Conservation (phyloP, 2,888 invertebrate species). For the Oxyteleia sp. region DNA sequence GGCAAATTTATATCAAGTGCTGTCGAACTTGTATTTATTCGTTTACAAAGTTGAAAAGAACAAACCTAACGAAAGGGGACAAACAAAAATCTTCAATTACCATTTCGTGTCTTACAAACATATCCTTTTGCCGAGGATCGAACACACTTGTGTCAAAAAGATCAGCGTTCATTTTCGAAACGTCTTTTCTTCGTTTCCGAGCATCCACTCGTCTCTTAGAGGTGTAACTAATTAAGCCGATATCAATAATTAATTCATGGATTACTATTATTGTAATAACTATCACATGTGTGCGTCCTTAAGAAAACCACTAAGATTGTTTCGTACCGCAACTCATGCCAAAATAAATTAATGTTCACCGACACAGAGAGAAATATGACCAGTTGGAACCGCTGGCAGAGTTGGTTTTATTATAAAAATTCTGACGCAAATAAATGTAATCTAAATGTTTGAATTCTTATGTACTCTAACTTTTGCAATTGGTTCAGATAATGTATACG, state of each 20-base stretch:
- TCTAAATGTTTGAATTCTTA: too few species aligned
- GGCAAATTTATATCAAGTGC: constrained; percentile 50
- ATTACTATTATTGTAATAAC: constrained; percentile 18
- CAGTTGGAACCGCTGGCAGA: background rate
- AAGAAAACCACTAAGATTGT: constrained; percentile 27
- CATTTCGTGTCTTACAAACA: constrained; percentile 65
- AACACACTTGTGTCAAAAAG: constrained; percentile 40
- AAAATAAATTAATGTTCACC: background rate
- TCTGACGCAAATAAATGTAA: too few species aligned
- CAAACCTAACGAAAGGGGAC: constrained; percentile 1
- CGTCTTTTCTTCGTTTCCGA: background rate
- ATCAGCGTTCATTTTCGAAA: background rate
- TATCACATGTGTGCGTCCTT: constrained; percentile 37
- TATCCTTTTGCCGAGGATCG: constrained; percentile 50
- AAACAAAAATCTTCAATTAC: constrained; percentile 44
- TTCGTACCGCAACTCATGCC: constrained; percentile 33
- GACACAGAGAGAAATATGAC: background rate
- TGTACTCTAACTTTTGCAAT: too few species aligned
- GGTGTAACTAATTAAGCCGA: constrained; percentile 8
- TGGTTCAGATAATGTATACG: too few species aligned
- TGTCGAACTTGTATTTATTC: constrained; percentile 33
- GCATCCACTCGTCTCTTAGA: constrained; percentile 28
- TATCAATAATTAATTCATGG: constrained; percentile 30
- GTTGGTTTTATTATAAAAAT: too few species aligned
- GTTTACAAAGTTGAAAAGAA: constrained; percentile 27